Evolutionary conservation across 2,888 invertebrate species (phyloP).

Genomic region (Synanthedon formicaeformis): DNA sequence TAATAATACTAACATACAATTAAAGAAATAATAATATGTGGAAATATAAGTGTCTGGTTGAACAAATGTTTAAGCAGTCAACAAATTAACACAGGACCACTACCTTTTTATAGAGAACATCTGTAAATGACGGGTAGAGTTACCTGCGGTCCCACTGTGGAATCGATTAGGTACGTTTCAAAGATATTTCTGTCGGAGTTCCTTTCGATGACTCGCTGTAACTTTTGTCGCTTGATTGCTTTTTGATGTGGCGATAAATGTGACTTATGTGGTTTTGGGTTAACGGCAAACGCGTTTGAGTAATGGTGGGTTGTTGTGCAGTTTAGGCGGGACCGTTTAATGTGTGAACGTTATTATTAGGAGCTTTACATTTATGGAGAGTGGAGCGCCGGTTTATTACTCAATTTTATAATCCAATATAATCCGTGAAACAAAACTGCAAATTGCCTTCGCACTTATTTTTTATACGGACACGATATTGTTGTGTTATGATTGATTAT

Average conservation of each 20-base stretch:
- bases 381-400: background rate
- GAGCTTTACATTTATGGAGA: slow-evolving; percentile 19
- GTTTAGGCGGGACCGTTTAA: slow-evolving; percentile 50
- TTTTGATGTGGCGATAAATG: slow-evolving; percentile 68
- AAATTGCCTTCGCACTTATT: too few species aligned
- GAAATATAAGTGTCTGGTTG: slow-evolving; percentile 8
- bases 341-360: slow-evolving; percentile 51
- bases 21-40: too few species aligned
- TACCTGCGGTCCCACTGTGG: slow-evolving; percentile 32
- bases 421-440: background rate
- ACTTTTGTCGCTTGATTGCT: slow-evolving; percentile 65
- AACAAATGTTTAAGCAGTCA: slow-evolving; percentile 6
- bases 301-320: slow-evolving; percentile 55
- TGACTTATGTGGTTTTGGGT: slow-evolving; percentile 61
- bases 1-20: too few species aligned
- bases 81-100: background rate
- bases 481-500: too few species aligned
- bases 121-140: slow-evolving; percentile 36
- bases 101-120: slow-evolving; percentile 12
- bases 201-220: slow-evolving; percentile 44
- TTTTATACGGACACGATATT: too few species aligned
- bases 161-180: slow-evolving; percentile 55
- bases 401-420: background rate
- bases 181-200: slow-evolving; percentile 36
- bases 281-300: slow-evolving; percentile 45